Percentiles rank a stretch among this genome's conserved stretches.
These are phyloP conservation scores for Pherbina coryleti DNA, from an alignment of 2,888 invertebrate genomes.

Conservation along the genomic window DNA sequence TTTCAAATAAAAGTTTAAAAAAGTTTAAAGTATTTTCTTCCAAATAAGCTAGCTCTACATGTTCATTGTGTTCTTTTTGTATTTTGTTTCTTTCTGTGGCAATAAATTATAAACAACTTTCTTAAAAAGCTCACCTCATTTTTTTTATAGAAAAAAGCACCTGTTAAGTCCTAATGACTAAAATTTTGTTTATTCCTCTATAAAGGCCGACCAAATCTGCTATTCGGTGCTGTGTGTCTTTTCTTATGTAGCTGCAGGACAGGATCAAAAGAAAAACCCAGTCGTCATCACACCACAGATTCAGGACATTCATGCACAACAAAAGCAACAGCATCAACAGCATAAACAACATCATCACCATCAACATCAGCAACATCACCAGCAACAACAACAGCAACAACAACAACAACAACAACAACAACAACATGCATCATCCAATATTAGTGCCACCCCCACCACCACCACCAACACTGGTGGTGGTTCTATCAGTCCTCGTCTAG, in stretches of 20 bases:
- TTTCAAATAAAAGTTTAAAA: too few species aligned
- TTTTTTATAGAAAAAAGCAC: not conserved
- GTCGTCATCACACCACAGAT: conserved; percentile 67
- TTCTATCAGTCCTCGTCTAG: conserved; percentile 41
- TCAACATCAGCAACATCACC: conserved; percentile 55
- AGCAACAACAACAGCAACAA: conserved; percentile 50
- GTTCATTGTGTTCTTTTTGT: not conserved
- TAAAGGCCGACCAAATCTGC: conserved; percentile 97
- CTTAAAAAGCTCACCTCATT: not conserved
- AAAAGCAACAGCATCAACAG: conserved; percentile 60
- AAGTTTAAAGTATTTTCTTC: too few species aligned
- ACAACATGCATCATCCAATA: too few species aligned
- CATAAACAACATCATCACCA: conserved; percentile 52
- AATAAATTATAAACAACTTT: not conserved
- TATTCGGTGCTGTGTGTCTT: conserved; percentile 99
- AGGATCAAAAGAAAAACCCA: conserved; percentile 77
- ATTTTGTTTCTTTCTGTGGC: not conserved
- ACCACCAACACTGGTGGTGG: conserved; percentile 6
- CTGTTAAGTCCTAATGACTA: not conserved
- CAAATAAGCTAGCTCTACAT: not conserved
- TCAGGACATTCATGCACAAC: conserved; percentile 67
- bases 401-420: conserved; percentile 19
- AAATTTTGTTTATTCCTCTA: conserved; percentile 1
- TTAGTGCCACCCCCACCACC: conserved; percentile 28
- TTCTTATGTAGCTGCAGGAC: conserved; percentile 96